A percentile compares a stretch with the other conserved stretches of the same genome.
phyloP scores from a whole-genome alignment of 2,113 vertebrate species.

The Campylomormyrus numenius region DNA sequence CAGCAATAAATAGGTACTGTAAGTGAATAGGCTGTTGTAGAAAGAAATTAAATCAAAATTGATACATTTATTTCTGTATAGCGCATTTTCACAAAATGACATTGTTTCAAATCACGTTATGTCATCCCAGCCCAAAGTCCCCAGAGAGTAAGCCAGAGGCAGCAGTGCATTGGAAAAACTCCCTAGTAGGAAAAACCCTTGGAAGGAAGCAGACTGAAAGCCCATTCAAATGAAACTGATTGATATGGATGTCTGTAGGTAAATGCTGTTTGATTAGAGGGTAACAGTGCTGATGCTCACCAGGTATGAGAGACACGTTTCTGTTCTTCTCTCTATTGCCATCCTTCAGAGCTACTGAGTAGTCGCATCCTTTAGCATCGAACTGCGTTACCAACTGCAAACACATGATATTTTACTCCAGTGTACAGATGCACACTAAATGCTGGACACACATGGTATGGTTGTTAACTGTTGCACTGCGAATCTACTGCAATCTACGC shows the following conservation, averaged over 20 bases:
- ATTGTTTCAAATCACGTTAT: not conserved
- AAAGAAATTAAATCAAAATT: not conserved
- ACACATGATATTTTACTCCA: slow-evolving; percentile 19
- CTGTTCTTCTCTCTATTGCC: slow-evolving; percentile 86
- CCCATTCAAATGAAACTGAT: not conserved
- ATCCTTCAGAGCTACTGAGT: slow-evolving; percentile 79
- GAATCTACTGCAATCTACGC: not conserved
- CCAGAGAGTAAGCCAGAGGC: not conserved
- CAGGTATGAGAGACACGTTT: slow-evolving; percentile 84
- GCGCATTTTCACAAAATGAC: not conserved
- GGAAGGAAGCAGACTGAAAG: not conserved
- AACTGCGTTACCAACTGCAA: slow-evolving; percentile 80
- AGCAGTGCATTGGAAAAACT: not conserved
- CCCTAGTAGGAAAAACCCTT: not conserved
- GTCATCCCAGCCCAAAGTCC: not conserved
- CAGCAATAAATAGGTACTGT: not conserved
- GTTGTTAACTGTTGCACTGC: not conserved
- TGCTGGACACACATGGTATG: not conserved
- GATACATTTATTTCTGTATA: not conserved
- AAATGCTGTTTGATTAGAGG: not conserved
- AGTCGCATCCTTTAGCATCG: slow-evolving; percentile 84
- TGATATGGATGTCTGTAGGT: not conserved
- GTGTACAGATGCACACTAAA: not conserved
- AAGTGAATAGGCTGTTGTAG: not conserved
- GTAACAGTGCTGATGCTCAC: slow-evolving; percentile 50